Conservation (phyloP, 2,113 vertebrate species). For the Nothocercus nigrocapillus region DNA sequence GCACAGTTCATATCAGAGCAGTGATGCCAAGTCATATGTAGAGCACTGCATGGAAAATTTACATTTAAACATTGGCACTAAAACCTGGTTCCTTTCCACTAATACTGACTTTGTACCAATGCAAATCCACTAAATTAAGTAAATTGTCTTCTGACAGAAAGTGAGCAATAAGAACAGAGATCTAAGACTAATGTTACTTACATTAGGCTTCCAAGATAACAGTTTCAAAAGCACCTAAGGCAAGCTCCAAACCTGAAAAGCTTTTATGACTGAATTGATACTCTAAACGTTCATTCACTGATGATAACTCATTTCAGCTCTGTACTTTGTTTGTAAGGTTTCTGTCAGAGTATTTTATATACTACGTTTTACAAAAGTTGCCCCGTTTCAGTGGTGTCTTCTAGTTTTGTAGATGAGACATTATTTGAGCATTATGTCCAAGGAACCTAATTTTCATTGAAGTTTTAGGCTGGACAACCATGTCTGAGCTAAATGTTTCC, state of each 20-base stretch:
- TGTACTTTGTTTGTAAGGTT: neutral
- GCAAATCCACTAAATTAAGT: neutral
- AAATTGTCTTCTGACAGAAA: neutral
- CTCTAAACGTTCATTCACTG: neutral
- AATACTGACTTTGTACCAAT: neutral
- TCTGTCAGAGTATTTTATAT: neutral
- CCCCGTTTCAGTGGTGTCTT: neutral
- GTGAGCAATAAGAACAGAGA: neutral
- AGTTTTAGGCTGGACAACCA: neutral
- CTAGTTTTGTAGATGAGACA: neutral
- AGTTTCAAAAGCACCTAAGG: neutral
- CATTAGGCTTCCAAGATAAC: neutral
- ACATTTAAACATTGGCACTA: neutral
- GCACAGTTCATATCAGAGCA: neutral
- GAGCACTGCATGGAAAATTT: neutral
- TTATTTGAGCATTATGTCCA: neutral
- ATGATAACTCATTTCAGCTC: neutral
- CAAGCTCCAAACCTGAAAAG: neutral
- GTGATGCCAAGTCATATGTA: neutral
- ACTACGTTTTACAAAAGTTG: neutral
- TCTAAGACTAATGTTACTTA: neutral
- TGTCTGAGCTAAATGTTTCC: neutral
- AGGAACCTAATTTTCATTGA: neutral
- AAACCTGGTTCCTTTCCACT: neutral
- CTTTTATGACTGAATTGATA: neutral